Evolutionary conservation across 1,140 invertebrate genomes (phyloP), one percentile per base, ranked within the genome.

Genomic region (Macrobrachium nipponense): DNA sequence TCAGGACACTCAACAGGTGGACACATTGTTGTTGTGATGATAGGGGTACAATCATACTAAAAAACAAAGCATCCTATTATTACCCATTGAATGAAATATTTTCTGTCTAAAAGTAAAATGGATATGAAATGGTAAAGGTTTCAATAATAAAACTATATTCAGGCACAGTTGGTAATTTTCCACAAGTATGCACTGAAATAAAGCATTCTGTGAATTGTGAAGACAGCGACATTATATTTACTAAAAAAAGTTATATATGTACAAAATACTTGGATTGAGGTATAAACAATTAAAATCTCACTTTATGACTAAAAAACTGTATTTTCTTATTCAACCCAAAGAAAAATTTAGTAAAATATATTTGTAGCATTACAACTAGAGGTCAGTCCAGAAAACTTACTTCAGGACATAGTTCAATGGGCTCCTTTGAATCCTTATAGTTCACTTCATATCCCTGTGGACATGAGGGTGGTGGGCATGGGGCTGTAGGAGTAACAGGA

Each of bases 1-100:
- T 93, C 91, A 5, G 89, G 90, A 89, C 94, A 94, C 87, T 92
- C 90, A 75, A 89, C 88, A 17, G 88, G 82, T 5, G 88, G 88
- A 72, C 88, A 89, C 61, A 82, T 51, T 18, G 88, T 89, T 23
- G 82, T 86, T 10, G 86, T 82, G 18, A 62, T 36, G 61, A 82
- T 75, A 7, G 88, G 88, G 27, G 87, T 73, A 78, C 88, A 89
- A 17, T 89, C 86, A 61, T 79, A 89, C 88, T 89, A 80, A 15
- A 27, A 23, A 44, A 3, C 8, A 43, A n/a, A 80, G 36, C 36
- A 44, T 10, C 12, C 20, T 6, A 36, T 14, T 23, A 8, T 5
- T 14, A 15, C 59, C 2, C 5, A 59, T 15, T 61, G 0, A n/a
- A n/a, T n/a, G n/a, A 12, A 59, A 10, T 14, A 23, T 2, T 78